Base-by-base conservation (phyloP, 2,888 invertebrate genomes). In the Drosophila mercatorum region DNA sequence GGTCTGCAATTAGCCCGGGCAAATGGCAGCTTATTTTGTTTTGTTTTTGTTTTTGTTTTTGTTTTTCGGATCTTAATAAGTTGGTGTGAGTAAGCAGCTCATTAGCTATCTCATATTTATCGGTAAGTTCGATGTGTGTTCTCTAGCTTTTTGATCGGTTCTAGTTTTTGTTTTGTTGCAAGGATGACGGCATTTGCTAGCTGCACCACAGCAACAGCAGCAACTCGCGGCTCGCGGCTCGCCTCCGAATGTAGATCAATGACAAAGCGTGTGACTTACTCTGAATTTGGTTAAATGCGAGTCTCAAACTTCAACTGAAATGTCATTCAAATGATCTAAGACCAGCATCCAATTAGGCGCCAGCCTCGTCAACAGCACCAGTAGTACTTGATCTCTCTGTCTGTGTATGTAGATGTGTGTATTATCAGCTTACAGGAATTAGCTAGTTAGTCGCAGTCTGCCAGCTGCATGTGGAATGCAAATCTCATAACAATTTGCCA, bases 181-280 rank as follows among this genome's bases (percentile, higher is more conserved):
- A 88, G 88, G 88, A 88, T 89, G 88, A 89, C 88, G 58, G 81
- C 88, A 89, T 88, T 86, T 81, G 75, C 60, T 11, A 66, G 59
- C 44, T 41, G 63, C 71, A 72, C 52, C 75, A 72, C 71, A 72
- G 56, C 75, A 72, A 63, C 67, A 63, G 46, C 75, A 72, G 56
- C 68, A 63, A 55, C 68, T 64, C 41, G 57, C 36, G 49, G 34
- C 31, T 64, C 41, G 57, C 36, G 49, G 34, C 31, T 51, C 65
- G 61, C 62, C 72, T 63, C 44, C 68, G 68, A 76, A 88, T 88
- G 90, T 88, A 88, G 88, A 89, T 88, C 88, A 88, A 88, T 88
- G 88, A 90, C 88, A 89, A 85, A 82, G 51, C 70, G 70, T 73
- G 68, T 68, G 71, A 57, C 69, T 68, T 64, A 63, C 56, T 66